Percentiles rank a stretch among this genome's conserved stretches.
Conservation (phyloP, 2,888 invertebrate species). For the Drymonia ruficornis region DNA sequence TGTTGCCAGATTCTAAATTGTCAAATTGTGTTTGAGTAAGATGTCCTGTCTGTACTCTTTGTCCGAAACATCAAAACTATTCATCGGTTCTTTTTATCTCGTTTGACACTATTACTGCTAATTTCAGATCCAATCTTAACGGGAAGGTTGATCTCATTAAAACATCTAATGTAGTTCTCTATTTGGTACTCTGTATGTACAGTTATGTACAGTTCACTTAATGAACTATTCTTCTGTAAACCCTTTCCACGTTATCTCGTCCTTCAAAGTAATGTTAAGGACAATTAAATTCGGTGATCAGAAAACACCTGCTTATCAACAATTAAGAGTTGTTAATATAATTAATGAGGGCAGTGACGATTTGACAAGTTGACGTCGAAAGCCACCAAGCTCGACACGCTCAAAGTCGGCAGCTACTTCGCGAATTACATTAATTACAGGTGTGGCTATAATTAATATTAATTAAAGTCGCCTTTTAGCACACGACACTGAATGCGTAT, state of each 20-base stretch:
- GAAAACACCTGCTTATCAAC: constrained; percentile 18
- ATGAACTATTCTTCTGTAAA: not conserved
- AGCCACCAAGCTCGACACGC: constrained; percentile 56
- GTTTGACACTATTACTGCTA: too few species aligned
- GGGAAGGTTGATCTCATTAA: too few species aligned
- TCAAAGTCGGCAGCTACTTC: constrained; percentile 65
- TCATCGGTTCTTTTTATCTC: too few species aligned
- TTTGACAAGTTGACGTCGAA: constrained; percentile 24
- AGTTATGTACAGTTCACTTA: too few species aligned
- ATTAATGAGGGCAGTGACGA: constrained; percentile 12
- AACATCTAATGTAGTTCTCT: too few species aligned
- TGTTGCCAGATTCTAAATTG: too few species aligned
- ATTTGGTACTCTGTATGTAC: too few species aligned
- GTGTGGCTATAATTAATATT: constrained; percentile 84
- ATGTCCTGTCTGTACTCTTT: too few species aligned
- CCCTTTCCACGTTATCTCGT: not conserved
- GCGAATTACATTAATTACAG: constrained; percentile 82
- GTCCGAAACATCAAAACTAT: too few species aligned
- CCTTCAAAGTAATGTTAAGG: not conserved
- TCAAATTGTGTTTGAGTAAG: too few species aligned
- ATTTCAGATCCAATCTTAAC: too few species aligned
- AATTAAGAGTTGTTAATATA: constrained; percentile 7
- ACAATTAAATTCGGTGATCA: not conserved
- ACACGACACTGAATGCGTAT: constrained; percentile 82
- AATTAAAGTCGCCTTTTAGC: constrained; percentile 83